Evolutionary conservation across 2,888 invertebrate genomes (phyloP).

Genomic region (Baronia brevicornis): DNA sequence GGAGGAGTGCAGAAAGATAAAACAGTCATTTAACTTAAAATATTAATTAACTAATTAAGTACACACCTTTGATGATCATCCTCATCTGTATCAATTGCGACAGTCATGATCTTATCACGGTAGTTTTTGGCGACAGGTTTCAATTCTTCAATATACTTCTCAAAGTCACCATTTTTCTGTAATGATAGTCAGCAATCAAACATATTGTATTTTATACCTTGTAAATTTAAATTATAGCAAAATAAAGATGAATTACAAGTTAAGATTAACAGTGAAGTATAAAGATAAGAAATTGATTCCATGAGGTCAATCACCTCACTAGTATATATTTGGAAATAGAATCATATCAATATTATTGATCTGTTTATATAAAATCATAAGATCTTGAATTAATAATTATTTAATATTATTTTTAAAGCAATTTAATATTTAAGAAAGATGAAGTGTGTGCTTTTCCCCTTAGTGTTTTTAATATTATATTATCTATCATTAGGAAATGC

Average conservation of each 20-base stretch:
- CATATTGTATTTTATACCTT: constrained; percentile 14
- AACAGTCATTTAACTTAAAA: not conserved
- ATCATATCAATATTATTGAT: not conserved
- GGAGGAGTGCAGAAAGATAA: too few relatives aligned
- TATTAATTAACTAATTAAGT: constrained; percentile 11
- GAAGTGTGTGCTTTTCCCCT: too few relatives aligned
- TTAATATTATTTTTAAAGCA: too few relatives aligned
- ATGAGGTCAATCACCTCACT: constrained; percentile 10
- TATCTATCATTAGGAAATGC: too few relatives aligned
- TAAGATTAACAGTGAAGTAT: constrained; percentile 12
- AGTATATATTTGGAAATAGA: not conserved
- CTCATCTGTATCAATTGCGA: constrained; percentile 95
- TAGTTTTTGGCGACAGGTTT: constrained; percentile 90
- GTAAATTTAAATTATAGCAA: too few relatives aligned
- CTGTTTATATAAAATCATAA: too few relatives aligned
- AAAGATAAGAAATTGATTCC: constrained; percentile 11
- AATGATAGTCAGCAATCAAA: too few relatives aligned
- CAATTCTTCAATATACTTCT: constrained; percentile 85
- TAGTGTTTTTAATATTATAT: too few relatives aligned
- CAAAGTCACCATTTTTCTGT: constrained; percentile 87
- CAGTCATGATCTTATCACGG: constrained; percentile 94
- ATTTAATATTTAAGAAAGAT: too few relatives aligned
- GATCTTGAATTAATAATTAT: too few relatives aligned
- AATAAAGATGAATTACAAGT: too few relatives aligned
- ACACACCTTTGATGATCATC: constrained; percentile 93